These are phyloP conservation scores for Zaprionus camerounensis DNA, from an alignment of 1,140 invertebrate species.

Conservation along the genomic window DNA sequence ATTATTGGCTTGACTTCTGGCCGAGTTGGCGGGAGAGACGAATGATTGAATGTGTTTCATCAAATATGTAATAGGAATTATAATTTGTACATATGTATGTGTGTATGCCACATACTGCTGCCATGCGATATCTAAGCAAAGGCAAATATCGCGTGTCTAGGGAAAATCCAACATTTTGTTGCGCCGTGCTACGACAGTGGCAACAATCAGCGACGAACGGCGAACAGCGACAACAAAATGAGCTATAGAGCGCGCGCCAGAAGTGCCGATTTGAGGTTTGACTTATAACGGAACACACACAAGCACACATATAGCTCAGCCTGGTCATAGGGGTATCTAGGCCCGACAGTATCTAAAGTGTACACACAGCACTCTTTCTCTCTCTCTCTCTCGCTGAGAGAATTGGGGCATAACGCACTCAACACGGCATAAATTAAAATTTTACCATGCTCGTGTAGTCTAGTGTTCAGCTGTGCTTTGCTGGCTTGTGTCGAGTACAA, in stretches of 20 bases:
- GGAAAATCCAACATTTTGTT: constrained; percentile 78
- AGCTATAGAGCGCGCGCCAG: constrained; percentile 67
- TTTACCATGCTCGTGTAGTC: constrained; percentile 48
- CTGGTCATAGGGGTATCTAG: constrained; percentile 19
- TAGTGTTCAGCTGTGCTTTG: constrained; percentile 25
- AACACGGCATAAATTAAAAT: constrained; percentile 81
- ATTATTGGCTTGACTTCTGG: constrained; percentile 67
- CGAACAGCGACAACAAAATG: constrained; percentile 62
- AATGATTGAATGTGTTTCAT: constrained; percentile 82
- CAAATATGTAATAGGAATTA: constrained; percentile 82
- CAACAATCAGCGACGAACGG: constrained; percentile 45
- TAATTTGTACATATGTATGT: constrained; percentile 70
- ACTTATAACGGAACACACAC: constrained; percentile 44
- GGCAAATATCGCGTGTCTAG: constrained; percentile 69
- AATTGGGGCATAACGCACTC: constrained; percentile 80
- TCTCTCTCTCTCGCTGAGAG: constrained; percentile 50
- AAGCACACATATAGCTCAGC: background rate
- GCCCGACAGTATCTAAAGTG: constrained; percentile 1
- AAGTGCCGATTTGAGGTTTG: constrained; percentile 79
- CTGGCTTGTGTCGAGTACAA: constrained; percentile 23
- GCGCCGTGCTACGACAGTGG: constrained; percentile 46
- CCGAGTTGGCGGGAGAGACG: constrained; percentile 24
- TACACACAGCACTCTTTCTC: background rate
- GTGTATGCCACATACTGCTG: constrained; percentile 8
- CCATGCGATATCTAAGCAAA: constrained; percentile 26